Base-by-base conservation (phyloP, 2,888 invertebrate species). In the Fabriciana adippe region DNA sequence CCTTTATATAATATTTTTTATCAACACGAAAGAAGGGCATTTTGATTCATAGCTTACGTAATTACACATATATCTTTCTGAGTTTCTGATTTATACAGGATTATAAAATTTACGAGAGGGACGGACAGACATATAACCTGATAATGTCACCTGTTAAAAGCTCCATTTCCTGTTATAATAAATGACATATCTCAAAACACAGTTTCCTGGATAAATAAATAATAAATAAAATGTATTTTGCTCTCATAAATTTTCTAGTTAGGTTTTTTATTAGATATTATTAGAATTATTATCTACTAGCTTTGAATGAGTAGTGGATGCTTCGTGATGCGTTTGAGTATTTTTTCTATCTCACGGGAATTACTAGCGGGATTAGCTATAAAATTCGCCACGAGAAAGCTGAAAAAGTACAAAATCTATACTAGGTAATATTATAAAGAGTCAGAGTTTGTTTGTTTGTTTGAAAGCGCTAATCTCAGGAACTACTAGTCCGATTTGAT, bases 1-100 rank as follows among this genome's bases (percentile, higher is more conserved):
- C 8, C 57, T 61, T 66, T 50, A 64, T 63, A 59, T 55, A 69
- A 68, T 70, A 72, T 73, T 73, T 73, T 70, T 70, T 70, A 72
- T 71, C 66, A 66, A 47, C n/a, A 21, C 48, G 53, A 51, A 54
- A 65, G 64, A 67, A 65, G 67, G 67, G 72, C 67, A 50, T 51
- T 41, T 53, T 67, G 72, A 72, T 70, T 70, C 70, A 72, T 70
- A 53, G 60, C n/a, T 53, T 59, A 51, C 59, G 61, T 71, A 70
- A 73, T 73, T 72, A 70, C 66, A 71, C 61, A 64, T 68, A 70
- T 70, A 68, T 70, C 61, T 64, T 57, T 67, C 55, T 57, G 35
- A 53, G 57, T 67, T 62, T 57, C 64, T 57, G 62, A 67, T 55
- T 51, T 70, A 68, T 65, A 64, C 57, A 54, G 61, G 62, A 65